phyloP scores from a whole-genome alignment of 1,140 invertebrate species.

The Eriocheir sinensis region DNA sequence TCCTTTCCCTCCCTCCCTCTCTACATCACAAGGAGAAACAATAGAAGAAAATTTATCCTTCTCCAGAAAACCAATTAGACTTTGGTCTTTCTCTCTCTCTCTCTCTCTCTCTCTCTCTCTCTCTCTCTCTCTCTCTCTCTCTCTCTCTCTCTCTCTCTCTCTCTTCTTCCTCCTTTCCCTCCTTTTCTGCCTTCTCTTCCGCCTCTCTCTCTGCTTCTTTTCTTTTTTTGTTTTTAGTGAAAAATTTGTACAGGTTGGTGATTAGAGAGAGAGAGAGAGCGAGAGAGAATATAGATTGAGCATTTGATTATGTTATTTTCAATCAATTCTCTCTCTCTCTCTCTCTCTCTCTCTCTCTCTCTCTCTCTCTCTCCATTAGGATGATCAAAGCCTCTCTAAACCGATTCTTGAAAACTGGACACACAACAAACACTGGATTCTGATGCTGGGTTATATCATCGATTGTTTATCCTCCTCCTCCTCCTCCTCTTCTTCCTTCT shows the following conservation, averaged over 20 bases:
- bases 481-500: too few relatives aligned
- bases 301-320: background rate
- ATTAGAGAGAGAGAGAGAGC: background rate
- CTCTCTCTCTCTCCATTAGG: background rate
- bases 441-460: background rate
- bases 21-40: too few relatives aligned
- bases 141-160: background rate
- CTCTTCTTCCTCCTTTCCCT: background rate
- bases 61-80: too few relatives aligned
- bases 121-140: background rate
- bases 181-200: background rate
- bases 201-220: background rate
- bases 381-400: background rate
- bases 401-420: too few relatives aligned
- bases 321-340: background rate
- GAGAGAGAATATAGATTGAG: background rate
- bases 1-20: background rate
- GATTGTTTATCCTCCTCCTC: background rate
- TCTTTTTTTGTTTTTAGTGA: background rate
- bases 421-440: too few relatives aligned
- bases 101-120: constrained; percentile 41
- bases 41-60: too few relatives aligned
- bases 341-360: constrained; percentile 40
- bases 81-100: too few relatives aligned
- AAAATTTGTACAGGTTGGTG: background rate